phyloP scores from a whole-genome alignment of 2,888 invertebrate species.

The Cheilosia grossa region DNA sequence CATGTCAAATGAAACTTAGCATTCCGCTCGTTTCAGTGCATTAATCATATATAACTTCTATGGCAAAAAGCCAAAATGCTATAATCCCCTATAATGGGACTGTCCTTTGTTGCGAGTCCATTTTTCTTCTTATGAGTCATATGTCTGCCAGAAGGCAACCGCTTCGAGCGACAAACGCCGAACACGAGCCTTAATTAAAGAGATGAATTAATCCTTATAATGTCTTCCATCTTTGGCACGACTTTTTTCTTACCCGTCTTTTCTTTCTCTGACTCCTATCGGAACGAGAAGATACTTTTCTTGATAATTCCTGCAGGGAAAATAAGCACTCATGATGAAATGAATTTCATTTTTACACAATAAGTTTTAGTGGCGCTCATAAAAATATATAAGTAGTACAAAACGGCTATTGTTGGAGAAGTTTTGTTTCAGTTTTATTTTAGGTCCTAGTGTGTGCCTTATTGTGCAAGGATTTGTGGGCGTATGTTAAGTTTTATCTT shows the following conservation, averaged over 20 bases:
- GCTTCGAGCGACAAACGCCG: background rate
- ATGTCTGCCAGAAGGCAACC: conserved; percentile 4
- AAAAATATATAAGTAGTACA: conserved; percentile 6
- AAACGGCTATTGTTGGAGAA: background rate
- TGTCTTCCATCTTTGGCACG: background rate
- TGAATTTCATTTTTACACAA: background rate
- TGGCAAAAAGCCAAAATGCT: conserved; percentile 25
- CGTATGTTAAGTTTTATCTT: no score
- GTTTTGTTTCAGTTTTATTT: conserved; percentile 7
- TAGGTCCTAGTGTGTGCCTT: no score
- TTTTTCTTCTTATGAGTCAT: conserved; percentile 1
- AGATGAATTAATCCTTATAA: conserved; percentile 41
- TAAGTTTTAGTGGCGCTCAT: background rate
- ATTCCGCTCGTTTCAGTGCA: conserved; percentile 16
- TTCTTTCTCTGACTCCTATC: background rate
- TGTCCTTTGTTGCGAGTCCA: conserved; percentile 15
- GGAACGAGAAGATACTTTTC: conserved; percentile 13
- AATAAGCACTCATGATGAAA: conserved; percentile 13
- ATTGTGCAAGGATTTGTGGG: no score
- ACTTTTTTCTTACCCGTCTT: background rate
- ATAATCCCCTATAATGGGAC: conserved; percentile 22
- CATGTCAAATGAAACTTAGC: background rate
- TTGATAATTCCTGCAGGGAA: conserved; percentile 12
- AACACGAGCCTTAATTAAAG: conserved; percentile 50
- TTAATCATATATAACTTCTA: conserved; percentile 47